Percentiles rank a stretch among this genome's conserved stretches.
Conservation (phyloP, 2,888 invertebrate species). For the Trisateles emortualis region DNA sequence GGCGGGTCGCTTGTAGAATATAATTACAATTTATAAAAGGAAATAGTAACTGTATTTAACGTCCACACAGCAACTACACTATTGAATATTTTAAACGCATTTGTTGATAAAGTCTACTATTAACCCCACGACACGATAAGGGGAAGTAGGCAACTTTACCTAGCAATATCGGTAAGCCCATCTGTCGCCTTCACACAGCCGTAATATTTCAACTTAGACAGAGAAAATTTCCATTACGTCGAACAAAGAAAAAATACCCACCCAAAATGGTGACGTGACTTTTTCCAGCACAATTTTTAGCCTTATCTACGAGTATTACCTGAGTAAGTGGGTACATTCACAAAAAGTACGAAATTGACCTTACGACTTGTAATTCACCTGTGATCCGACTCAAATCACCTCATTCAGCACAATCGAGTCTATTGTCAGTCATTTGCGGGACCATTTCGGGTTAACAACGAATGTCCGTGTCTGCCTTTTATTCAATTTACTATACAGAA, state of each 20-base stretch:
- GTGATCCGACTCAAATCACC: conserved; percentile 55
- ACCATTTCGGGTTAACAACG: conserved; percentile 60
- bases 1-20: no score
- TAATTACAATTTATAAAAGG: no score
- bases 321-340: conserved; percentile 23
- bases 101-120: no score
- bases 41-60: no score
- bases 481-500: conserved; percentile 48
- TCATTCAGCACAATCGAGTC: conserved; percentile 58
- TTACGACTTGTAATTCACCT: conserved; percentile 43
- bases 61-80: no score
- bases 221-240: neutral
- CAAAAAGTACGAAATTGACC: conserved; percentile 43
- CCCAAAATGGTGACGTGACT: neutral
- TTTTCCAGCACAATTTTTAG: neutral
- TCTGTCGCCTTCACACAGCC: neutral
- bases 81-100: no score
- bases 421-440: conserved; percentile 69
- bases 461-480: conserved; percentile 56
- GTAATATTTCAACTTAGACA: neutral
- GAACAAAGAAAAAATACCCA: conserved; percentile 3
- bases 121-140: no score
- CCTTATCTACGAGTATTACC: conserved; percentile 21
- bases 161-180: no score
- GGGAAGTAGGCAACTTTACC: no score